Conservation (phyloP, 2,113 vertebrate genomes). For the Nothobranchius kuhntae region DNA sequence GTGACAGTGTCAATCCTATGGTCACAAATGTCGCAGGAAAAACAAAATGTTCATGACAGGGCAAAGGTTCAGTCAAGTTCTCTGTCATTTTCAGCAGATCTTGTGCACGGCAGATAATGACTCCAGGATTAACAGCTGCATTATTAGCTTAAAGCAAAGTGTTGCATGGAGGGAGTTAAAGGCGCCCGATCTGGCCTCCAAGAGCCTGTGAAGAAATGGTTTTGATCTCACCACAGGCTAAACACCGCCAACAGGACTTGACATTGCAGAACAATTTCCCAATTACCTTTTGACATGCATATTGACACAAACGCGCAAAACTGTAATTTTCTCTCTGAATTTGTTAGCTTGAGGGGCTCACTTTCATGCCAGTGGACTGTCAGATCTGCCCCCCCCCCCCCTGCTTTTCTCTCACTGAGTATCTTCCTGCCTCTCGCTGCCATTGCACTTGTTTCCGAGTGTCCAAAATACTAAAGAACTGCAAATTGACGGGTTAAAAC, state of each 20-base stretch:
- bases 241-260: conserved; percentile 78
- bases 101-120: conserved; percentile 46
- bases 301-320: conserved; percentile 81
- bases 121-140: conserved; percentile 57
- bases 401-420: conserved; percentile 18
- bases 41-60: conserved; percentile 23
- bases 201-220: conserved; percentile 71
- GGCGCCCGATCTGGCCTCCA: conserved; percentile 66
- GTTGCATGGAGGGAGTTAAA: conserved; percentile 53
- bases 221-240: conserved; percentile 79
- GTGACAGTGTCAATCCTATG: background rate
- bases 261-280: conserved; percentile 80
- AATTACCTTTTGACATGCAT: conserved; percentile 83
- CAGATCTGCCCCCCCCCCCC: conserved; percentile 70
- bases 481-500: conserved; percentile 44
- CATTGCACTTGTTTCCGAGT: conserved; percentile 45
- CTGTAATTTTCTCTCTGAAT: conserved; percentile 81
- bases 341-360: conserved; percentile 77
- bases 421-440: conserved; percentile 23
- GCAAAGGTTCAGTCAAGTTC: conserved; percentile 27
- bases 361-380: conserved; percentile 79
- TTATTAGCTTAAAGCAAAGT: conserved; percentile 68
- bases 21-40: background rate
- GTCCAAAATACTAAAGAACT: conserved; percentile 61
- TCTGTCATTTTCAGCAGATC: conserved; percentile 28